phyloP scores from a whole-genome alignment of 37 sponge, comb jelly and placozoan genomes.

The Cladorhizidae sp. region DNA sequence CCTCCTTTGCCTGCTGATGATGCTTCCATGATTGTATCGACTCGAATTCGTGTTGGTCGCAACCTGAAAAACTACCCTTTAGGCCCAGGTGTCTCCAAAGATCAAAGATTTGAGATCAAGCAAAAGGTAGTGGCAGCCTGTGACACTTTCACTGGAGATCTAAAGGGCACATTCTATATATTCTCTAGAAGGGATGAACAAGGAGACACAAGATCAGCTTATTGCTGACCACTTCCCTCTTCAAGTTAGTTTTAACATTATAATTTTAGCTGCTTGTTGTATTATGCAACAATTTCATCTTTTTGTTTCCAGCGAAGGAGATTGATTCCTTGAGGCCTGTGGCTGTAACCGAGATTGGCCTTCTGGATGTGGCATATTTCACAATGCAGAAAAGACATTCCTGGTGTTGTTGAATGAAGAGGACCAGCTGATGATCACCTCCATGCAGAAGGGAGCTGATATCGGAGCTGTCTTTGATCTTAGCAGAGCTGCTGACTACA shows the following conservation, averaged over 20 bases:
- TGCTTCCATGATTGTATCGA: conserved; percentile 69
- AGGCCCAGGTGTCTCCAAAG: conserved; percentile 65
- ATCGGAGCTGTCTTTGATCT: conserved; percentile 76
- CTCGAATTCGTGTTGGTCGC: conserved; percentile 73
- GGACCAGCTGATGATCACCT: conserved; percentile 90
- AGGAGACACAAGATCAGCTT: conserved; percentile 78
- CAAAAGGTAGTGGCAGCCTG: conserved; percentile 46
- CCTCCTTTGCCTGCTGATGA: conserved; percentile 35
- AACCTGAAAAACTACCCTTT: conserved; percentile 67
- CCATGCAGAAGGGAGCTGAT: conserved; percentile 91
- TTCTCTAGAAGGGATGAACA: conserved; percentile 79
- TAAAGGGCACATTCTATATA: conserved; percentile 81
- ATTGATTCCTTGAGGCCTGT: conserved; percentile 65
- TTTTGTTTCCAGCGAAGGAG: conserved; percentile 37
- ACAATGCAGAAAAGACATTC: conserved; percentile 75
- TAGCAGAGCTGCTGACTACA: conserved; percentile 39
- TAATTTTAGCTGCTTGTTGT: no score
- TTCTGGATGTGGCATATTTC: conserved; percentile 75
- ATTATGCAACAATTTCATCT: no score
- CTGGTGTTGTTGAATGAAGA: conserved; percentile 92
- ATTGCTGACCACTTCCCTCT: conserved; percentile 94
- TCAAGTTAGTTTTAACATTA: conserved; percentile 76
- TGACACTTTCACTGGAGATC: conserved; percentile 57
- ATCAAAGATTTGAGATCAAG: conserved; percentile 74
- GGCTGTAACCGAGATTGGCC: conserved; percentile 90